Evolutionary conservation across 2,888 invertebrate species (phyloP).

Genomic region (Caenorhabditis auriculariae): DNA sequence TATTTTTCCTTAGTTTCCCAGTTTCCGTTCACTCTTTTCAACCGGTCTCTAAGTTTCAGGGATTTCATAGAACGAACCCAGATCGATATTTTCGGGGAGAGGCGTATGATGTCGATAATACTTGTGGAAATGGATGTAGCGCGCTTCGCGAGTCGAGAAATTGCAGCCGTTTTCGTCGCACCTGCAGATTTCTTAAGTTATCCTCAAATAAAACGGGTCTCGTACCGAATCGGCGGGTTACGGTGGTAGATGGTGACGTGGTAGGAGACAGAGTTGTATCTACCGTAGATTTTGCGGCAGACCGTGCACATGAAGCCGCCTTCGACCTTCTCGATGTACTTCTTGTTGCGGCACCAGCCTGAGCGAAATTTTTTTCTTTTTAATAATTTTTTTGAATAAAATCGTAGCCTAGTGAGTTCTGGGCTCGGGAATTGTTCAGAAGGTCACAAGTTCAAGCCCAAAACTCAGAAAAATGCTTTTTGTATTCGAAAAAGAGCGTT

Average conservation of each 20-base stretch:
- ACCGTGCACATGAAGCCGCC: conserved; percentile 60
- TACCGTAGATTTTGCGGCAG: conserved; percentile 61
- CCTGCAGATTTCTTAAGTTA: conserved; percentile 8
- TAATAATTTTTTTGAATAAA: neutral
- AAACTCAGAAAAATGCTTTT: neutral
- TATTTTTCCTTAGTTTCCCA: too few species aligned
- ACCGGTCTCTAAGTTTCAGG: too few species aligned
- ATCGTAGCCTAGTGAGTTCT: too few species aligned
- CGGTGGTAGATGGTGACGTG: conserved; percentile 64
- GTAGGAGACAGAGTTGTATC: conserved; percentile 63
- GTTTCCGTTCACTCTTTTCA: too few species aligned
- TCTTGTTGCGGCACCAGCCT: conserved; percentile 64
- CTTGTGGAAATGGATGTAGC: conserved; percentile 64
- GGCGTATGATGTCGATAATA: conserved; percentile 62
- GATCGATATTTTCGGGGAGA: conserved; percentile 60
- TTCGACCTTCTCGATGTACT: conserved; percentile 59
- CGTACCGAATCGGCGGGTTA: conserved; percentile 60
- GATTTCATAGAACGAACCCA: too few species aligned
- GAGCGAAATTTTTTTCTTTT: neutral
- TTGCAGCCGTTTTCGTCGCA: conserved; percentile 61
- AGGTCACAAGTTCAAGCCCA: neutral
- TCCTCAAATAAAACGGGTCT: neutral
- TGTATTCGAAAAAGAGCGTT: neutral
- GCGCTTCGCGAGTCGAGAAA: conserved; percentile 59
- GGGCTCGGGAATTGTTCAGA: neutral